Conservation (phyloP, 2,113 vertebrate genomes). For the Lepidothrix coronata region DNA sequence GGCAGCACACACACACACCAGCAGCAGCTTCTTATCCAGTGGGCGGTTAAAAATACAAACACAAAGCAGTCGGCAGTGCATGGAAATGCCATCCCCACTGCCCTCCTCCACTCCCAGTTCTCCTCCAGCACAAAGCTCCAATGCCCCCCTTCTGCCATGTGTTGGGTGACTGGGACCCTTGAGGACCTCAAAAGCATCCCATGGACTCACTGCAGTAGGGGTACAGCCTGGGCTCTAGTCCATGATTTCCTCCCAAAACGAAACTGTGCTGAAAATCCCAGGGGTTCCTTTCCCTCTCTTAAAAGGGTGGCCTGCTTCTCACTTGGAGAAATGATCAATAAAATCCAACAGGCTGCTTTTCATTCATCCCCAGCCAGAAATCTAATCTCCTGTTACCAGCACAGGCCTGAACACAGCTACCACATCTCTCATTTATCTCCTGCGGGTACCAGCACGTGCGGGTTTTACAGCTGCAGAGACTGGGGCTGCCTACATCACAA, state of each 20-base stretch:
- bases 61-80: background rate
- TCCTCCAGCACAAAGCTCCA: background rate
- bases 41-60: background rate
- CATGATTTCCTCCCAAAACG: background rate
- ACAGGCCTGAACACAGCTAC: background rate
- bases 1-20: background rate
- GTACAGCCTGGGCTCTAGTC: background rate
- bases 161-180: background rate
- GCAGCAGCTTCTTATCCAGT: background rate
- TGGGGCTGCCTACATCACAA: background rate
- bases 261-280: background rate
- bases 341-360: background rate
- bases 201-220: background rate
- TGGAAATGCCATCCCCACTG: background rate
- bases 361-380: background rate
- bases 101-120: background rate
- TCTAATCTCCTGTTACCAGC: background rate
- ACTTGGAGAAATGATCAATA: background rate
- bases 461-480: background rate
- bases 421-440: background rate
- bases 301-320: background rate
- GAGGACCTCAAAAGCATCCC: background rate
- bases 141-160: accelerated
- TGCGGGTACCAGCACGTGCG: background rate
- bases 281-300: background rate